phyloP scores from a whole-genome alignment of 1,140 invertebrate genomes.

The Drosophila varians region DNA sequence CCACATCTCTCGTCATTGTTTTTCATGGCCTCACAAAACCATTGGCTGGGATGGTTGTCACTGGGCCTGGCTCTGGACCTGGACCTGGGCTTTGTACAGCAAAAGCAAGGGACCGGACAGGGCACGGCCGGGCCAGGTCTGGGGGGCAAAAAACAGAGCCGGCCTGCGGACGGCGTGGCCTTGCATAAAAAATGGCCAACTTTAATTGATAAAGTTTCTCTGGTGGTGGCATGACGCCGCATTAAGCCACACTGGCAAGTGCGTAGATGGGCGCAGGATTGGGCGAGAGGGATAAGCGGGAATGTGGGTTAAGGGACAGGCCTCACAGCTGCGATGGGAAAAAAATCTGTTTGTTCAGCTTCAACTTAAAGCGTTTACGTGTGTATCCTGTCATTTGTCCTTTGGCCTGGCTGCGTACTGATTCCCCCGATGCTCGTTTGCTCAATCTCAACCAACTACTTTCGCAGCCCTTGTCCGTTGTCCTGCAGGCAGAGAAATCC shows the following conservation, averaged over 20 bases:
- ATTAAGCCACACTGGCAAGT: constrained; percentile 52
- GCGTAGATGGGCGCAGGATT: background rate
- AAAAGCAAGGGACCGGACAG: constrained; percentile 12
- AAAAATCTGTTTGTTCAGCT: constrained; percentile 78
- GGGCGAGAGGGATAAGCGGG: background rate
- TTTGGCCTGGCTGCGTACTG: constrained; percentile 54
- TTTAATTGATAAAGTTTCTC: constrained; percentile 79
- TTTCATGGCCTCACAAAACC: constrained; percentile 11
- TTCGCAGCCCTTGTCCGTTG: constrained; percentile 16
- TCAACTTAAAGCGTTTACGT: constrained; percentile 71
- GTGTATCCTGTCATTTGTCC: constrained; percentile 49
- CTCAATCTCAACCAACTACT: constrained; percentile 75
- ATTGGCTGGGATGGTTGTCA: constrained; percentile 24
- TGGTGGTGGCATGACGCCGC: constrained; percentile 75
- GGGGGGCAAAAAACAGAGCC: background rate
- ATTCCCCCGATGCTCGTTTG: constrained; percentile 74
- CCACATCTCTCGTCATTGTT: constrained; percentile 48
- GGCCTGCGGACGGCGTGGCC: constrained; percentile 63
- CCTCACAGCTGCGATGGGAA: constrained; percentile 41
- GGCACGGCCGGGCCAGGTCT: background rate
- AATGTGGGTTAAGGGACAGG: background rate
- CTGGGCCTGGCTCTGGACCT: constrained; percentile 4
- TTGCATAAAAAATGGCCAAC: constrained; percentile 70
- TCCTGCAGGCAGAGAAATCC: constrained; percentile 6
- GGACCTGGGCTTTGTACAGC: constrained; percentile 14